phyloP scores from a whole-genome alignment of 2,888 invertebrate species.

The Nomada ruficornis region DNA sequence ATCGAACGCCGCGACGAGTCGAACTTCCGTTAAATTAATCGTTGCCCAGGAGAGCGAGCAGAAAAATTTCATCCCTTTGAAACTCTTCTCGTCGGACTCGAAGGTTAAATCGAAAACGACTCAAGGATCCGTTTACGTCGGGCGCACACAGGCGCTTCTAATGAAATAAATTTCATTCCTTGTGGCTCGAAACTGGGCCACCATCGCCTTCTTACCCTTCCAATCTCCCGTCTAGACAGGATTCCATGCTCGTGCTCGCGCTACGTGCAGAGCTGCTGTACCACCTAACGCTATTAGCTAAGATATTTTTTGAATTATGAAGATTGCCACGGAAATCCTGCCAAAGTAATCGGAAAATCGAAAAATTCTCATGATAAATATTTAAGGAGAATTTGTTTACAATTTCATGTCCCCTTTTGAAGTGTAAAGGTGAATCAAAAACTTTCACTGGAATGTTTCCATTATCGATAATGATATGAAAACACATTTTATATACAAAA shows the following conservation, averaged over 20 bases:
- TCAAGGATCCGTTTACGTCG: conserved; percentile 53
- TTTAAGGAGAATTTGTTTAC: no score
- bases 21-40: conserved; percentile 32
- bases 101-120: conserved; percentile 54
- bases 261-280: conserved; percentile 15
- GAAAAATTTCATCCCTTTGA: conserved; percentile 53
- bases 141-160: conserved; percentile 42
- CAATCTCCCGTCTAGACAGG: conserved; percentile 40
- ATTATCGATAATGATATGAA: no score
- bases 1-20: neutral
- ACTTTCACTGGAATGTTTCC: no score
- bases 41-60: conserved; percentile 22
- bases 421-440: no score
- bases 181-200: conserved; percentile 51
- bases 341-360: neutral
- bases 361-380: no score
- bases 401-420: no score
- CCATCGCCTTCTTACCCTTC: conserved; percentile 21
- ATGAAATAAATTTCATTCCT: conserved; percentile 58
- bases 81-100: conserved; percentile 13
- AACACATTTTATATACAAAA: no score
- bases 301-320: conserved; percentile 24
- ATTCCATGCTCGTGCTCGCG: conserved; percentile 7
- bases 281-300: conserved; percentile 16
- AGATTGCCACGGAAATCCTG: neutral